phyloP scores from a whole-genome alignment of 2,888 invertebrate species.

The Trichogramma dendrolimi region DNA sequence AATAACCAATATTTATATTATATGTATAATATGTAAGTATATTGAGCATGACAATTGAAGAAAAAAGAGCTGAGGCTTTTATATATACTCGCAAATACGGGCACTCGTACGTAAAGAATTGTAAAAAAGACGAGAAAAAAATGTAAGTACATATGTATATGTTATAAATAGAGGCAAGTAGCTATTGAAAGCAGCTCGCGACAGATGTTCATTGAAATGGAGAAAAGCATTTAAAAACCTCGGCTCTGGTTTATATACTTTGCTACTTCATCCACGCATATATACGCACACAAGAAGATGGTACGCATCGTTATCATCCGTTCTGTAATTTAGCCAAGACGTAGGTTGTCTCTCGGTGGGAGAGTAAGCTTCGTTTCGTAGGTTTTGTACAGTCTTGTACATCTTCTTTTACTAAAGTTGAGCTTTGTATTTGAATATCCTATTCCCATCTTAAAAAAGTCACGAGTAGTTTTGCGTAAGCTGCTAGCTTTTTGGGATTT shows the following conservation, averaged over 20 bases:
- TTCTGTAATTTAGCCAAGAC: constrained; percentile 18
- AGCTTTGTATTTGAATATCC: no score
- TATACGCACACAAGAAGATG: no score
- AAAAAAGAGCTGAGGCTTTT: background rate
- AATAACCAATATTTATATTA: no score
- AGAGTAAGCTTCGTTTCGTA: no score
- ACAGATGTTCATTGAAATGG: constrained; percentile 29
- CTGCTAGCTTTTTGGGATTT: no score
- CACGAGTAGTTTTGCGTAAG: no score
- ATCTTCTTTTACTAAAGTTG: no score
- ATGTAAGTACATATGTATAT: no score
- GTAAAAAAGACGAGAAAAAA: background rate
- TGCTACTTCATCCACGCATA: constrained; percentile 4
- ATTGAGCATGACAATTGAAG: background rate
- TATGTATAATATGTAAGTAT: no score
- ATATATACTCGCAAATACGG: background rate
- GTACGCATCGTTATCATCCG: constrained; percentile 16
- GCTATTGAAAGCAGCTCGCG: constrained; percentile 12
- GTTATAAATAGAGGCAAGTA: background rate
- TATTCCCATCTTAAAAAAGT: no score
- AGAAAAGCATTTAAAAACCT: constrained; percentile 28
- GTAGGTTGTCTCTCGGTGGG: no score
- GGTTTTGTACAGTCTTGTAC: no score
- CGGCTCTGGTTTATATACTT: constrained; percentile 25
- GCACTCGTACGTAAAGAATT: background rate